These are phyloP conservation scores for Smittia aterrima DNA, from an alignment of 2,888 invertebrate species.

Conservation along the genomic window DNA sequence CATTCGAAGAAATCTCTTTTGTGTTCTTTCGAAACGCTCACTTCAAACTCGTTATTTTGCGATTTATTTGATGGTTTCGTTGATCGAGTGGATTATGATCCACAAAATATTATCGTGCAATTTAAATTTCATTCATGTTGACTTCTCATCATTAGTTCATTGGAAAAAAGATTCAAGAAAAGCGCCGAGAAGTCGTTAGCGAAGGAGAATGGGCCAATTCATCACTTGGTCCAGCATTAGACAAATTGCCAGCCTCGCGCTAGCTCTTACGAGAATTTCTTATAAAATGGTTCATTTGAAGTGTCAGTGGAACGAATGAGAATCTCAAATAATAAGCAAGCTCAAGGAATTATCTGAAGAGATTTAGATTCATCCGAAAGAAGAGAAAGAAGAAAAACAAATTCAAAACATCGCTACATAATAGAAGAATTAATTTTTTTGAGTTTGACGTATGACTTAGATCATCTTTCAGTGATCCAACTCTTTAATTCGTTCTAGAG, in stretches of 20 bases:
- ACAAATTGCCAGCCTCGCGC: background rate
- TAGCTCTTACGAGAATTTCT: background rate
- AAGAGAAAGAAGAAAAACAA: background rate
- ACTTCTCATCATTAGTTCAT: background rate
- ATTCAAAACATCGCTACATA: background rate
- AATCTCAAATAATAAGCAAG: background rate
- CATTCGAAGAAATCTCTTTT: slow-evolving; percentile 27
- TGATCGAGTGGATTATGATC: slow-evolving; percentile 38
- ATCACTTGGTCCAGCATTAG: background rate
- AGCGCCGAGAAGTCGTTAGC: slow-evolving; percentile 5
- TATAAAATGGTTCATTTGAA: background rate
- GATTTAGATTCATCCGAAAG: background rate
- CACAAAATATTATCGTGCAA: slow-evolving; percentile 32
- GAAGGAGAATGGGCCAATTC: background rate
- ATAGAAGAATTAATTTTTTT: background rate
- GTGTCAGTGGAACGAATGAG: background rate
- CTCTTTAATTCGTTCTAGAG: background rate
- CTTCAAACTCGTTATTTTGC: slow-evolving; percentile 33
- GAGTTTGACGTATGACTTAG: background rate
- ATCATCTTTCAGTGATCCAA: background rate
- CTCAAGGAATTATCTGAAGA: background rate
- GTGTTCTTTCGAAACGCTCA: background rate
- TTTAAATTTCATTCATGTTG: slow-evolving; percentile 4
- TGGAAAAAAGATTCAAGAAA: background rate
- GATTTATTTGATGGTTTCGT: slow-evolving; percentile 25